Percentiles rank a stretch among this genome's conserved stretches.
Conservation (phyloP, 2,113 vertebrate genomes). For the Odobenus rosmarus region DNA sequence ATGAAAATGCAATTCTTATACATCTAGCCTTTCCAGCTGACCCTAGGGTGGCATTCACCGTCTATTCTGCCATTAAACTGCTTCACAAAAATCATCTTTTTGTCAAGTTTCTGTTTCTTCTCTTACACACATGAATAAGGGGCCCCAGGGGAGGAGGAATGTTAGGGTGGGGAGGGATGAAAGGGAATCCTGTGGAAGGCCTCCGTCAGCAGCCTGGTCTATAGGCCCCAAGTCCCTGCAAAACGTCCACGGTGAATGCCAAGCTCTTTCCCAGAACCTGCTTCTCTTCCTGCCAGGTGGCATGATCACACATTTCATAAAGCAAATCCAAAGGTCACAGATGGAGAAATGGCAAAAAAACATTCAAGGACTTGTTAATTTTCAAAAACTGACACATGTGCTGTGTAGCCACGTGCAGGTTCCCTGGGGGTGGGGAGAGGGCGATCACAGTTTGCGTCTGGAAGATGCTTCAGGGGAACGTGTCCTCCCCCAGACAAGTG, state of each 20-base stretch:
- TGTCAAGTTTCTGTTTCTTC: slow-evolving; percentile 64
- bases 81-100: slow-evolving; percentile 65
- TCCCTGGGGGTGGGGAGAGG: slow-evolving; percentile 41
- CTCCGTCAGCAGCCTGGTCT: not conserved
- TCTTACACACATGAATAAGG: slow-evolving; percentile 54
- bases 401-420: not conserved
- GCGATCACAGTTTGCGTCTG: not conserved
- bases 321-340: slow-evolving; percentile 35
- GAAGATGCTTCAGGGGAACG: slow-evolving; percentile 38
- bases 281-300: not conserved
- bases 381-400: slow-evolving; percentile 54
- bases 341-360: slow-evolving; percentile 60
- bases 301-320: slow-evolving; percentile 41
- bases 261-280: slow-evolving; percentile 18
- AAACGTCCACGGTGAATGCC: slow-evolving; percentile 1
- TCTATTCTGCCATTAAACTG: slow-evolving; percentile 53
- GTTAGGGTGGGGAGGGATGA: not conserved
- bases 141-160: not conserved
- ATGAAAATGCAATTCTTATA: slow-evolving; percentile 53
- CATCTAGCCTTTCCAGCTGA: slow-evolving; percentile 47
- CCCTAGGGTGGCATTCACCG: slow-evolving; percentile 55
- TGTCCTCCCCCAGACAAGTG: slow-evolving; percentile 38
- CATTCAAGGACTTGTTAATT: not conserved
- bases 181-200: not conserved
- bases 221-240: not conserved